These are phyloP conservation scores for Diadegma fenestrale DNA, from an alignment of 2,888 invertebrate genomes.

Conservation along the genomic window DNA sequence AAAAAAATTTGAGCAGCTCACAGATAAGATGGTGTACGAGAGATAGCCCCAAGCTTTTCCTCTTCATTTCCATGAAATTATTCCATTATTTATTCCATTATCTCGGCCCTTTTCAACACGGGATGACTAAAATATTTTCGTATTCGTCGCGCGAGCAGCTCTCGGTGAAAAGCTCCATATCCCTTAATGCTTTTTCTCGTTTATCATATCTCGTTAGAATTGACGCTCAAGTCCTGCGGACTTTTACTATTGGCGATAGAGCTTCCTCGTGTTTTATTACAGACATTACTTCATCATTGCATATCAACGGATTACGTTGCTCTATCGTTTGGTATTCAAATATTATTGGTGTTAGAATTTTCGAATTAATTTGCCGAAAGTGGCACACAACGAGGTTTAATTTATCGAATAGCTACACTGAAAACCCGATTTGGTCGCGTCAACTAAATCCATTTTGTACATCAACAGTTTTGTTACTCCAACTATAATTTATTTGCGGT, in stretches of 20 bases:
- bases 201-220: constrained; percentile 42
- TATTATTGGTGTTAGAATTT: neutral
- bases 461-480: no score
- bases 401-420: neutral
- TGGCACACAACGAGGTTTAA: neutral
- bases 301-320: neutral
- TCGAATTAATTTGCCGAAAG: neutral
- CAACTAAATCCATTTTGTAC: no score
- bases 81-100: constrained; percentile 52
- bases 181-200: constrained; percentile 33
- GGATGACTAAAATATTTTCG: constrained; percentile 42
- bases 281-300: constrained; percentile 5
- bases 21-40: constrained; percentile 20
- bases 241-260: constrained; percentile 24
- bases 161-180: constrained; percentile 31
- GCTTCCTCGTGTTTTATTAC: constrained; percentile 20
- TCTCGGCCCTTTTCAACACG: constrained; percentile 19
- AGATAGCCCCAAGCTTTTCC: constrained; percentile 15
- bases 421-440: no score
- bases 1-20: neutral
- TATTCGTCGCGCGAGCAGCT: constrained; percentile 17
- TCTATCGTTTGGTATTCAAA: neutral
- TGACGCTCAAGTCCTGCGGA: constrained; percentile 23
- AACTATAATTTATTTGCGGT: no score
- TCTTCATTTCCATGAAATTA: constrained; percentile 35